Evolutionary conservation across 2,797 vertebrate species (phyloP), one percentile per base, ranked within the genome.

Genomic region (Hippocampus kuda): DNA sequence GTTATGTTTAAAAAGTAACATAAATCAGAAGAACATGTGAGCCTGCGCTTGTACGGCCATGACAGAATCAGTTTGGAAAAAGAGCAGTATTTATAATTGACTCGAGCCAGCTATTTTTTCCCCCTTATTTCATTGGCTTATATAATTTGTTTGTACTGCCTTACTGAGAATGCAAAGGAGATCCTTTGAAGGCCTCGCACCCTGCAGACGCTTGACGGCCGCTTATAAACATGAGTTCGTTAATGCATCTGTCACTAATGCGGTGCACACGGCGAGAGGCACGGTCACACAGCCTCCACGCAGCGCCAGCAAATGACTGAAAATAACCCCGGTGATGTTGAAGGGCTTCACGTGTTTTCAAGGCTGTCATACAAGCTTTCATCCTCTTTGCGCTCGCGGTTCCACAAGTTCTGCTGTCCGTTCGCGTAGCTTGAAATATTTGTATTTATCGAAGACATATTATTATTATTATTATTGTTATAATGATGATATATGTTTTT

Each of bases 191-290:
- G 65, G 72, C 57, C 67, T 62, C 63, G 11, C 13, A 26, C 66
- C 60, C 68, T 48, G 53, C 34, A 67, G 76, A 77, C 79, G 80
- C 77, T 69, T 69, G 75, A 80, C 79, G 84, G 60, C 48, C 44
- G 42, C 71, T 75, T 57, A 78, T 79, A 79, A 85, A 82, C 83
- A 85, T 72, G 59, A 75, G 66, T 75, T 83, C 77, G 77, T 85
- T 83, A 83, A 82, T 77, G 71, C 70, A 63, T 73, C 69, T 41
- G 3, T 78, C 74, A 70, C 76, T 84, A 84, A 84, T 83, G 74
- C 76, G 67, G 72, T 44, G 60, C 77, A 67, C 67, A 70, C 71
- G 74, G 78, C 27, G 6, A 78, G 76, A 69, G 70, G 69, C 76
- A 65, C 1, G 30, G 66, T 77, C 76, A 75, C 60, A 11, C 70